phyloP scores from a whole-genome alignment of 2,888 invertebrate species.

The Oligia strigilis region DNA sequence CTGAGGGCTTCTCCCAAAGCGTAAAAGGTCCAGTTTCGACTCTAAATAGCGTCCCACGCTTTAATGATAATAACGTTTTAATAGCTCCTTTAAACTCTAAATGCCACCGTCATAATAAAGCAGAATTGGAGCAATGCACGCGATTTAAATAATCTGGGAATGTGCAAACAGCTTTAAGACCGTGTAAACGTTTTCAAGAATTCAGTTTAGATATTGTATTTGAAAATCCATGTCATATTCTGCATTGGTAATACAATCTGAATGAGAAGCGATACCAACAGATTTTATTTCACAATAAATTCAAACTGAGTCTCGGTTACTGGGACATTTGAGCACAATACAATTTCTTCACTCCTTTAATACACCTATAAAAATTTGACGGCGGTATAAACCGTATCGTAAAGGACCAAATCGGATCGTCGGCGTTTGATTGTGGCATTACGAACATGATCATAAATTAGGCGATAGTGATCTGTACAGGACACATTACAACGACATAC shows the following conservation, averaged over 20 bases:
- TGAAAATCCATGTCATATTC: conserved; percentile 37
- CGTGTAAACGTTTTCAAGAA: conserved; percentile 25
- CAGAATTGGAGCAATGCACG: conserved; percentile 27
- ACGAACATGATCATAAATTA: conserved; percentile 81
- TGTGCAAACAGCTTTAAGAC: neutral
- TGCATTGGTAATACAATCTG: conserved; percentile 33
- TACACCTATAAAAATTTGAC: conserved; percentile 54
- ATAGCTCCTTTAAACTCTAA: conserved; percentile 38
- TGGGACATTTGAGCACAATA: conserved; percentile 43
- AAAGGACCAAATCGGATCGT: conserved; percentile 63
- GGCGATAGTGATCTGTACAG: conserved; percentile 80
- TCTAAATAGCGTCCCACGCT: conserved; percentile 47
- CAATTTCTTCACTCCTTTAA: conserved; percentile 58
- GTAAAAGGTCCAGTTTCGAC: conserved; percentile 34
- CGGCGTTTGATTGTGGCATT: conserved; percentile 72
- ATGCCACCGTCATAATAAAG: conserved; percentile 19
- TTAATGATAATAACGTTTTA: conserved; percentile 46
- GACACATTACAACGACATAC: conserved; percentile 73
- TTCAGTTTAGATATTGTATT: conserved; percentile 31
- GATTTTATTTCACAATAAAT: conserved; percentile 51
- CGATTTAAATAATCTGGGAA: conserved; percentile 43
- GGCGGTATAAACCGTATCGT: conserved; percentile 58
- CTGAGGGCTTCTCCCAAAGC: conserved; percentile 37
- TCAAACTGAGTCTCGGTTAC: conserved; percentile 41
- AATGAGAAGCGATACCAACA: conserved; percentile 35